phyloP scores from a whole-genome alignment of 2,888 invertebrate genomes.

The Chorisops tibialis region DNA sequence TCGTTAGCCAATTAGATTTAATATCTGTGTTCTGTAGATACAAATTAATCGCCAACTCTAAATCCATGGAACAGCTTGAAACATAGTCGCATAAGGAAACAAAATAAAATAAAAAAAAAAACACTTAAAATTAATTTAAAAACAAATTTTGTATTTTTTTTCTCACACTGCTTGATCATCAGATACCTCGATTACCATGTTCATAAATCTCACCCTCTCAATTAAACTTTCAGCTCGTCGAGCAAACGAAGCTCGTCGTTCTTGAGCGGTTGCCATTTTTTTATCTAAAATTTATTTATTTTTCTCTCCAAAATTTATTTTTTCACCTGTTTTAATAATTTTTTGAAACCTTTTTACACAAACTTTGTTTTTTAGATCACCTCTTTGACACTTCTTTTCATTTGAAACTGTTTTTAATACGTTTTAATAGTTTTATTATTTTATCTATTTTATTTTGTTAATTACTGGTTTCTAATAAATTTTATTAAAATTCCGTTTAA shows the following conservation, averaged over 20 bases:
- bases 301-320: not conserved
- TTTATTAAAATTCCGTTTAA: no score
- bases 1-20: no score
- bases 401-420: no score
- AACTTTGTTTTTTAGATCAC: no score
- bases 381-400: conserved; percentile 13
- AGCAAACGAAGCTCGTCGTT: conserved; percentile 50
- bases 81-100: no score
- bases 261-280: conserved; percentile 44
- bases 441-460: no score
- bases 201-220: conserved; percentile 54
- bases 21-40: no score
- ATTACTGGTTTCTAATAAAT: no score
- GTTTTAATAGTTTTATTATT: no score
- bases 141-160: conserved; percentile 28
- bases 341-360: not conserved
- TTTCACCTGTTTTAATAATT: not conserved
- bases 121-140: conserved; percentile 23
- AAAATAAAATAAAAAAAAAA: conserved; percentile 13
- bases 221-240: conserved; percentile 51
- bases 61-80: no score
- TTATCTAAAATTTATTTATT: conserved; percentile 15
- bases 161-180: conserved; percentile 48
- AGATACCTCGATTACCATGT: conserved; percentile 52
- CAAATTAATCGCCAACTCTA: no score